Evolutionary conservation across 2,888 invertebrate genomes (phyloP), one percentile per base, ranked within the genome.

Genomic region (Pammene fasciana): DNA sequence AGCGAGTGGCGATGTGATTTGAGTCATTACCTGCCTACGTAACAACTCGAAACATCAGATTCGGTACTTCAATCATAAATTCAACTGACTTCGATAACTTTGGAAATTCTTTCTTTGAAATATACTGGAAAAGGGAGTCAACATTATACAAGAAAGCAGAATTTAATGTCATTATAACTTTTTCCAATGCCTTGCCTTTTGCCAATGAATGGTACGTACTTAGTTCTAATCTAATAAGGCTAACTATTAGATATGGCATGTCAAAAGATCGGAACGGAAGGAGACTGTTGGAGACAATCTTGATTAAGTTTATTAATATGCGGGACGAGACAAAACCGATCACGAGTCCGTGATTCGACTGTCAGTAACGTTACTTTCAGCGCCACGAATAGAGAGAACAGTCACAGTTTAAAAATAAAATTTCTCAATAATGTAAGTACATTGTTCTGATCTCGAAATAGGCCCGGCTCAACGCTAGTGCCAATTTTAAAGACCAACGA

Each of bases 21-120:
- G 71, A 78, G 74, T 79, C 79, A 80, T 82, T 81, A 79, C 75
- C 67, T 55, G 50, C 68, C 68, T 65, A 70, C 68, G 46, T 52
- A 73, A 75, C 72, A 71, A 77, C 57, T 76, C 72, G 66, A 67
- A 64, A 59, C 50, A 74, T 73, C 73, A 70, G 61, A 56, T 73
- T 72, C 73, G 72, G 73, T 72, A 68, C 76, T 73, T 72, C 71
- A 68, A 70, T 71, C 74, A 66, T 71, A 71, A 67, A 74, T 72
- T 57, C 46, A 56, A 67, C 71, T 56, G 34, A 55, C 38, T 41
- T 67, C n/a, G 46, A 2, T n/a, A 60, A 16, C 48, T 62, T 48
- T 43, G 48, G 41, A 26, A 46, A 48, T 50, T 34, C 14, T 50
- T 62, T n/a, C 38, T 67, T 67, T 62, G 11, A 50, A 43, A 48